Conservation (phyloP, 2,797 vertebrate genomes). For the Squalus acanthias region DNA sequence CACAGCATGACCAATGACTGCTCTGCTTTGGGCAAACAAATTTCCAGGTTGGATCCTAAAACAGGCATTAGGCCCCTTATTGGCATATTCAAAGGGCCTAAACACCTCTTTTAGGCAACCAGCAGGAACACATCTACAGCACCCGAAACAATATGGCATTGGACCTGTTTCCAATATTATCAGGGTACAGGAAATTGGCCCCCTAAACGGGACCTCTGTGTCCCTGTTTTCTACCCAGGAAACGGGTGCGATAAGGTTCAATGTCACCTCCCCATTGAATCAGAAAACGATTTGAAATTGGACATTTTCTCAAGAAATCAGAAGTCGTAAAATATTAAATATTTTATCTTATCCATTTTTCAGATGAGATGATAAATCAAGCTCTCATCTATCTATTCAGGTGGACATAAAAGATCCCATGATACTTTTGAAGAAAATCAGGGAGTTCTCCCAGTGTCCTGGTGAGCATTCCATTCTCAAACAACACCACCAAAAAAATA, state of each 20-base stretch:
- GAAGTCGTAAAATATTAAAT: background rate
- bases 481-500: no score
- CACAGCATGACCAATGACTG: background rate
- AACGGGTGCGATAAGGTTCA: no score
- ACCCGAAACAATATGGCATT: background rate
- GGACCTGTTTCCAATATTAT: no score
- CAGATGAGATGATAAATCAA: background rate
- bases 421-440: background rate
- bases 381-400: background rate
- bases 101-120: background rate
- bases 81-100: background rate
- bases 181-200: no score
- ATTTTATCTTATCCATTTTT: background rate
- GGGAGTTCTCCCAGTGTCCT: background rate
- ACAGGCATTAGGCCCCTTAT: background rate
- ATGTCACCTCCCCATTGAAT: no score
- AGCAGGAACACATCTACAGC: background rate
- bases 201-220: no score
- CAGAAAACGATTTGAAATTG: no score
- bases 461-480: background rate
- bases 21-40: background rate
- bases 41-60: background rate
- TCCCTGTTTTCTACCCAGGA: no score
- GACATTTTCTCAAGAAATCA: no score
- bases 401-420: background rate